phyloP scores from a whole-genome alignment of 92 coral and sea anemone species.

The Epizoanthus scotinus region DNA sequence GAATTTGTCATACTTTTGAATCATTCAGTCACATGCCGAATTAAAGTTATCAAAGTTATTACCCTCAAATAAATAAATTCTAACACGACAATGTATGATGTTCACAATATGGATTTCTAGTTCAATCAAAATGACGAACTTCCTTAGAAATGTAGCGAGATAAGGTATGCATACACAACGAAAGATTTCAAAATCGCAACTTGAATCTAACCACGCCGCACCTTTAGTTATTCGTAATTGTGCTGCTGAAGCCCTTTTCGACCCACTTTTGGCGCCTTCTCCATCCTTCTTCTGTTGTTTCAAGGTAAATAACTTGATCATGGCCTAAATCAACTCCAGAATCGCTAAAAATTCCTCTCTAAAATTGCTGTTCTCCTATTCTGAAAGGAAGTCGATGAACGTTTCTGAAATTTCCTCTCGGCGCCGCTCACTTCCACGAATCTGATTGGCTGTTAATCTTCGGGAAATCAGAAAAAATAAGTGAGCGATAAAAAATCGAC shows the following conservation, averaged over 20 bases:
- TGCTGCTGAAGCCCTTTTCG: slow-evolving; percentile 99
- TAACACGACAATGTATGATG: background rate
- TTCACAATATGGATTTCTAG: background rate
- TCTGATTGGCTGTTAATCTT: slow-evolving; percentile 71
- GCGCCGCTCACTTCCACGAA: slow-evolving; percentile 55
- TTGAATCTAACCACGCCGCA: slow-evolving; percentile 61
- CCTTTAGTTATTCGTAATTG: slow-evolving; percentile 97
- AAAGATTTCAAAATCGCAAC: slow-evolving; percentile 47
- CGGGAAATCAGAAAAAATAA: slow-evolving; percentile 37
- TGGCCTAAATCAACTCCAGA: slow-evolving; percentile 61
- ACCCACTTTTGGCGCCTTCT: slow-evolving; percentile 92
- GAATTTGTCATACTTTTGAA: slow-evolving; percentile 7
- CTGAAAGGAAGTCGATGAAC: slow-evolving; percentile 59
- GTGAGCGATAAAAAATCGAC: slow-evolving; percentile 32
- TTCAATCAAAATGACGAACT: background rate
- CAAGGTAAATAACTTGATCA: slow-evolving; percentile 95
- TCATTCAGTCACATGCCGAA: slow-evolving; percentile 1
- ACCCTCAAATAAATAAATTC: background rate
- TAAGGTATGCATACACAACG: slow-evolving; percentile 19
- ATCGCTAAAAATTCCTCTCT: slow-evolving; percentile 32
- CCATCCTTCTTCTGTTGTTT: slow-evolving; percentile 99
- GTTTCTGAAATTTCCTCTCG: slow-evolving; percentile 71
- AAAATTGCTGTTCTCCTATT: slow-evolving; percentile 40
- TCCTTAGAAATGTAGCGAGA: slow-evolving; percentile 2
- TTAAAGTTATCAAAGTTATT: background rate